Conservation (phyloP, 2,888 invertebrate genomes). For the Asteroscopus sphinx region DNA sequence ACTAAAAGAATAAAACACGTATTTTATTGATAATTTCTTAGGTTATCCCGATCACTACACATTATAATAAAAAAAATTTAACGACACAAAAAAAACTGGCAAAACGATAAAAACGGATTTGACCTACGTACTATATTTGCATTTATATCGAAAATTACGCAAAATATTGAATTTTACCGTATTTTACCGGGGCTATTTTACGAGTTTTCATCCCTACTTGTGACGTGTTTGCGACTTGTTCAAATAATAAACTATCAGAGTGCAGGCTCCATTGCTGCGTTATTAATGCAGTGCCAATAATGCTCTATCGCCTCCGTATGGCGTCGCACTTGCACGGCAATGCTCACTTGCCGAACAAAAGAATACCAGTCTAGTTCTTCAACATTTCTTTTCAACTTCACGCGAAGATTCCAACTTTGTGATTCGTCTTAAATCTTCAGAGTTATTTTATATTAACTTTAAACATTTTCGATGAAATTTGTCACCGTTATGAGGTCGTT, state of each 20-base stretch:
- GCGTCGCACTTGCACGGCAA: neutral
- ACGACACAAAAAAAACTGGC: no score
- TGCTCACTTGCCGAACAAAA: slow-evolving; percentile 1
- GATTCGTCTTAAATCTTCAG: neutral
- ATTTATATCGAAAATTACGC: no score
- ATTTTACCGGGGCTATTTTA: no score
- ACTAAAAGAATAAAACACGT: no score
- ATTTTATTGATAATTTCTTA: no score
- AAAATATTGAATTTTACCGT: no score
- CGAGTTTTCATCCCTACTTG: no score
- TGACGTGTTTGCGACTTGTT: slow-evolving; percentile 10
- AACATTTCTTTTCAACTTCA: slow-evolving; percentile 12
- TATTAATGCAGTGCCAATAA: slow-evolving; percentile 8
- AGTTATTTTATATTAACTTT: slow-evolving; percentile 24
- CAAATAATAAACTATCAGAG: slow-evolving; percentile 12
- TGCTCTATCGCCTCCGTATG: neutral
- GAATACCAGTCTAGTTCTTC: slow-evolving; percentile 5
- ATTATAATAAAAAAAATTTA: no score
- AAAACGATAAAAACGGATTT: no score
- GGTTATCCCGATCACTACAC: no score
- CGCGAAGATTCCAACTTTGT: slow-evolving; percentile 3
- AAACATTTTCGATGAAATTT: slow-evolving; percentile 18
- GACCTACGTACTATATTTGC: no score
- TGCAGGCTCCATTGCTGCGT: slow-evolving; percentile 11
- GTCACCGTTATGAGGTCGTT: slow-evolving; percentile 29